Percentiles rank a stretch among this genome's conserved stretches.
phyloP scores from a whole-genome alignment of 2,888 invertebrate genomes.

The Cryptocephalus primarius region DNA sequence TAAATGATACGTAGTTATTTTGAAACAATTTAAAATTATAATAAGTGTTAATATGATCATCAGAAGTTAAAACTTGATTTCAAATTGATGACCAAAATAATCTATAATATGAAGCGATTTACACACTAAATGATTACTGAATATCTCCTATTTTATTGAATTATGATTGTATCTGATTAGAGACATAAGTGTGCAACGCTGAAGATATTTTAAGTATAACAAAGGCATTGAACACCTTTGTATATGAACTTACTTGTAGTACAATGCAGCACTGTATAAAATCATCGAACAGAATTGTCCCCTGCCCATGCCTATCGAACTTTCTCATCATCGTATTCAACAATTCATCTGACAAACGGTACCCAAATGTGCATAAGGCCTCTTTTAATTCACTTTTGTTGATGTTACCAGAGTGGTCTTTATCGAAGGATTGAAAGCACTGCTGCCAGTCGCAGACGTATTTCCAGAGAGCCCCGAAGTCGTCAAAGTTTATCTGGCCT shows the following conservation, averaged over 20 bases:
- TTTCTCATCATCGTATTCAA: conserved; percentile 75
- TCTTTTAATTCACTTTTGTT: conserved; percentile 79
- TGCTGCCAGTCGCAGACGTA: conserved; percentile 97
- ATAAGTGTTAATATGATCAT: too few relatives aligned
- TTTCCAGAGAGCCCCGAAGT: conserved; percentile 94
- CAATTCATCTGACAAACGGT: conserved; percentile 71
- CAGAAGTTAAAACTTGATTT: too few relatives aligned
- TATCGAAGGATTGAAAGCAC: conserved; percentile 88
- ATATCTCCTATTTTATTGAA: too few relatives aligned
- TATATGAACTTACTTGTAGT: conserved; percentile 63
- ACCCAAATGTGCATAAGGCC: conserved; percentile 84
- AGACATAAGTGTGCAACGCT: too few relatives aligned
- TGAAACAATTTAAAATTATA: too few relatives aligned
- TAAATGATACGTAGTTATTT: too few relatives aligned
- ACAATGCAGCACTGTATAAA: conserved; percentile 95
- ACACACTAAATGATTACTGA: too few relatives aligned
- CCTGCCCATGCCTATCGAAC: conserved; percentile 83
- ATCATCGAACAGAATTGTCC: conserved; percentile 92
- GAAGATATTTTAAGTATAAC: too few relatives aligned
- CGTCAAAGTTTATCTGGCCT: conserved; percentile 87
- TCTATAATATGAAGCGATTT: too few relatives aligned
- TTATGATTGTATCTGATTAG: too few relatives aligned
- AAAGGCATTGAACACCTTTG: too few relatives aligned
- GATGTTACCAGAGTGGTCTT: conserved; percentile 86
- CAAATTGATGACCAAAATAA: too few relatives aligned